Base-by-base conservation (phyloP, 1,140 invertebrate species). In the Mactra quadrangularis region DNA sequence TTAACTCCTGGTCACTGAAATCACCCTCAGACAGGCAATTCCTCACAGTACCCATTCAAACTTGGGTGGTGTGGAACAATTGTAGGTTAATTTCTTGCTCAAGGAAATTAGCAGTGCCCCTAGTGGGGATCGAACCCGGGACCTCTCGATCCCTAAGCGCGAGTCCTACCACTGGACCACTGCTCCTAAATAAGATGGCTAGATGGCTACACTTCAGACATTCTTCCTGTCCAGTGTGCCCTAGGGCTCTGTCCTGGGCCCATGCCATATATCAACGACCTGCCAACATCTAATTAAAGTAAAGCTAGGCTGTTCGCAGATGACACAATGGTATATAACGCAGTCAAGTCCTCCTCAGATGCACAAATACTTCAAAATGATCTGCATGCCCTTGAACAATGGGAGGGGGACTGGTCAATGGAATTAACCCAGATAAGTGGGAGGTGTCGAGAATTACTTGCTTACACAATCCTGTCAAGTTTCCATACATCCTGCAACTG, bases 271-370 rank as follows among this genome's bases (percentile, higher is more conserved):
- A 72, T 72, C 31, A 53, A 72, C 35, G 22, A 72, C 52, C 22
- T 72, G 1, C 45, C 68, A 35, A 33, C 52, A 31, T 31, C 22
- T 27, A 47, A 27, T 27, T 50, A 71, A 52, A 71, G 47, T 55
- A 72, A 33, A 72, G 25, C 27, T 27, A 72, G 68, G 53, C 68
- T 53, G 31, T 72, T 72, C 53, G 68, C 68, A 27, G 47, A 53
- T 35, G 47, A 72, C 68, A 72, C 68, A n/a, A 55, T 53, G 13
- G 47, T 72, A n/a, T 75, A 75, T 41, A 52, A 35, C 15, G 41
- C 55, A 41, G 41, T 75, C 33, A 59, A 41, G 17, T 35, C 52
- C n/a, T 31, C 31, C 13, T 45, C 45, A 22, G 53, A 57, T 27
- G 19, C 17, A 9, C 15, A 53, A 59, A 59, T 17, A 6, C 17